Percentiles rank a stretch among this genome's conserved stretches.
These are phyloP conservation scores for Labeo calbasu DNA, from an alignment of 2,797 vertebrate genomes.

Conservation along the genomic window DNA sequence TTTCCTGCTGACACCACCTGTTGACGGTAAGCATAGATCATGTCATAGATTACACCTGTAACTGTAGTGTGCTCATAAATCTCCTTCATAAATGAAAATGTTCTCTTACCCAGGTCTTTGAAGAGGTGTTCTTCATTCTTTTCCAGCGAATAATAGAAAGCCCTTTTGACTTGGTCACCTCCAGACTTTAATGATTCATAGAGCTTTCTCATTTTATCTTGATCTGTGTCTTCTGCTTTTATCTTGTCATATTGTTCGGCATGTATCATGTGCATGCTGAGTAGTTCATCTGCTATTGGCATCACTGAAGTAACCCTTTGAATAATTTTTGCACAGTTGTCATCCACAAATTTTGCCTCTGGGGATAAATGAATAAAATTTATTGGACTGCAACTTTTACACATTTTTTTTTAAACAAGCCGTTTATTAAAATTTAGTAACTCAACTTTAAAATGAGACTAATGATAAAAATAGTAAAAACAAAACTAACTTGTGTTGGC, in stretches of 20 bases:
- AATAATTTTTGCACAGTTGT: background rate
- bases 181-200: background rate
- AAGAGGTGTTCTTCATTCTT: background rate
- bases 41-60: background rate
- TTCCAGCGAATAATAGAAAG: background rate
- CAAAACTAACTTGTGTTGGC: no score
- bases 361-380: background rate
- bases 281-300: background rate
- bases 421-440: background rate
- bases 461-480: no score
- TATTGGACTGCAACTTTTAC: background rate
- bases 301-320: background rate
- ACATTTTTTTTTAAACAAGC: background rate
- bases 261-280: background rate
- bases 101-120: background rate
- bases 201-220: background rate
- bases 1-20: conserved; percentile 3
- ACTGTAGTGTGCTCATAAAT: background rate
- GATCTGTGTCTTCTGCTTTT: background rate
- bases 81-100: background rate
- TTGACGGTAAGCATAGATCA: background rate
- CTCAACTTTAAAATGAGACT: no score
- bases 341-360: background rate
- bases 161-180: background rate
- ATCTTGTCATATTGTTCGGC: background rate